Percentiles rank a stretch among this genome's conserved stretches.
phyloP scores from a whole-genome alignment of 2,797 vertebrate genomes.

The Anisognathus igniventris region DNA sequence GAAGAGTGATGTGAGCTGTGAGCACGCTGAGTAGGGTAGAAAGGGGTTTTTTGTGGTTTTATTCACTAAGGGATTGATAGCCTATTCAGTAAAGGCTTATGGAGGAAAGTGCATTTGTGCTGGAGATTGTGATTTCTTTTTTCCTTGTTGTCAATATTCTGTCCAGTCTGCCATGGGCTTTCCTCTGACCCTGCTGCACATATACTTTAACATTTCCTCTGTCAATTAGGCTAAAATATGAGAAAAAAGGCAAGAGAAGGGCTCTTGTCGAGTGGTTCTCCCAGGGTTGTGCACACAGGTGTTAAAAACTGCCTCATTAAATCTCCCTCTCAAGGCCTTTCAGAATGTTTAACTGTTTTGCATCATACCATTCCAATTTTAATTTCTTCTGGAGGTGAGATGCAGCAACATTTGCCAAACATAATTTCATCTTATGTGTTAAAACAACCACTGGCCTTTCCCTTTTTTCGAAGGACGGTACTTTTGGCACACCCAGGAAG shows the following conservation, averaged over 20 bases:
- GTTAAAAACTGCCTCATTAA: neutral
- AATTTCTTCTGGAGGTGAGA: neutral
- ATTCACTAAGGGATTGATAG: neutral
- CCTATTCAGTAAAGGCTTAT: neutral
- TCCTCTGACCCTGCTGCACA: neutral
- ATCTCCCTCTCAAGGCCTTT: neutral
- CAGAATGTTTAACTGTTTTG: neutral
- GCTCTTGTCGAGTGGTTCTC: neutral
- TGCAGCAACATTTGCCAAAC: neutral
- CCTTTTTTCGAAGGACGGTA: accelerated
- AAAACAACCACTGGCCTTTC: neutral
- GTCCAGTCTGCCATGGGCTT: neutral
- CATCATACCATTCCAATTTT: neutral
- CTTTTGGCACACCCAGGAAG: neutral
- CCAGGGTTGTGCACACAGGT: neutral
- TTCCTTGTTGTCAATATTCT: neutral
- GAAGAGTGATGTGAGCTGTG: neutral
- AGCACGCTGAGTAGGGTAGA: accelerated
- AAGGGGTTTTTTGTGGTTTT: neutral
- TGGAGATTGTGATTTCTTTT: neutral
- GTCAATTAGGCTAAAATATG: neutral
- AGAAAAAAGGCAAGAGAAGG: neutral
- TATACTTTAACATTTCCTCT: neutral
- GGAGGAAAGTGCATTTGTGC: neutral
- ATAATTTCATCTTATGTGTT: neutral